Base-by-base conservation (phyloP, 2,797 vertebrate species). In the Phoebastria nigripes region DNA sequence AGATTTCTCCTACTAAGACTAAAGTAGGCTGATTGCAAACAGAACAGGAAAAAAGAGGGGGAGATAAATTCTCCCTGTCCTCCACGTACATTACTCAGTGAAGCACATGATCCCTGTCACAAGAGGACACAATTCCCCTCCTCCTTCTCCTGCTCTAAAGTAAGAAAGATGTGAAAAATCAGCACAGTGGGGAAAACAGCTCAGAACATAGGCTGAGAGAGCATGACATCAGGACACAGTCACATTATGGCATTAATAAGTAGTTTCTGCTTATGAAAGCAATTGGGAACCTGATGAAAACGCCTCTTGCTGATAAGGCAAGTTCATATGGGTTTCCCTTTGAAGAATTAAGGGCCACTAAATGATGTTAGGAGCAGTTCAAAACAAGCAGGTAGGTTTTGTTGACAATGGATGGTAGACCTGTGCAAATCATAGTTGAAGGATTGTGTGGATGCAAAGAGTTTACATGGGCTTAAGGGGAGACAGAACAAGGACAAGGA, bases 11-110 rank as follows among this genome's bases (percentile, higher is more conserved):
- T 89, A 15, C 83, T 51, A 37, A 37, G 31, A 39, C 47, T 89
- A 44, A 67, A 90, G 82, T 29, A 89, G 70, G 44, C 22, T 91
- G 52, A n/a, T 65, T 16, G 11, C 85, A 95, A 93, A 93, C 74
- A 83, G 54, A 94, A 41, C 26, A 41, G 78, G 41, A 46, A 92
- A 82, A 87, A 63, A 37, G 54, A 58, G 15, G 9, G 31, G 9
- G 37, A 87, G 42, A 65, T 46, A 87, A 85, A 87, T 90, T 87
- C 25, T 95, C 17, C 16, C n/a, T 73, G 11, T 79, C 42, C 22
- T 87, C 39, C 28, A 22, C 0, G 0, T 33, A 28, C 24, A 35
- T 77, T 82, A 39, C 41, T 55, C 33, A 70, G 9, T 49, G 26
- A 66, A 77, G n/a, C 74, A 89, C 17, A 73, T 70, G 63, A 70